A percentile compares a stretch with the other conserved stretches of the same genome.
phyloP scores from a whole-genome alignment of 2,113 vertebrate species.

The Cnemophilus loriae region DNA sequence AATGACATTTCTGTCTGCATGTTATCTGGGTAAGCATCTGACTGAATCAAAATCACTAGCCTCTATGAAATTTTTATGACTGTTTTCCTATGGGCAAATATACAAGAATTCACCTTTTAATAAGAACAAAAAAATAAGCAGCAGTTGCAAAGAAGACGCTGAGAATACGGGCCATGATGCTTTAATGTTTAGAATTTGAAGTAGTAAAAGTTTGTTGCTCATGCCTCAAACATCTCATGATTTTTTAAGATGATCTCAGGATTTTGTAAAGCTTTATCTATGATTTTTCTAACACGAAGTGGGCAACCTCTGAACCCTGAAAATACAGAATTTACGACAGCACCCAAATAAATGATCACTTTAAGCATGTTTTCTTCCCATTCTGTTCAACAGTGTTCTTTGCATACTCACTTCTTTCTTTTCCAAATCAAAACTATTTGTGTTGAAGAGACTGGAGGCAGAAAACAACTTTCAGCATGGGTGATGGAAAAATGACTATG shows the following conservation, averaged over 20 bases:
- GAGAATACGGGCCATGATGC: background rate
- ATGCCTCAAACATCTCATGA: background rate
- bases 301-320: background rate
- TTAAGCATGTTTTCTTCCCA: background rate
- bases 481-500: background rate
- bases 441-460: background rate
- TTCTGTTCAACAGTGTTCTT: background rate
- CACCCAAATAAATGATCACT: background rate
- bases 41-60: background rate
- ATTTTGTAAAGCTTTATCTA: background rate
- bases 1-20: background rate
- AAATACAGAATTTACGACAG: background rate
- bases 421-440: background rate
- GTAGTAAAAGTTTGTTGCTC: background rate
- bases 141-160: background rate
- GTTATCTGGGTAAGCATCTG: background rate
- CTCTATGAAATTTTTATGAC: background rate
- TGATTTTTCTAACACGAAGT: background rate
- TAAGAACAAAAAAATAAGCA: background rate
- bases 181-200: background rate
- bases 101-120: background rate
- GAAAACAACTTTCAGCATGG: background rate
- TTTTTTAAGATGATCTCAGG: background rate
- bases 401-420: rapidly evolving
- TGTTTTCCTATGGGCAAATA: background rate